Percentiles rank a stretch among this genome's conserved stretches.
Evolutionary conservation across 2,888 invertebrate species (phyloP).

Genomic region (Protonemura montana): DNA sequence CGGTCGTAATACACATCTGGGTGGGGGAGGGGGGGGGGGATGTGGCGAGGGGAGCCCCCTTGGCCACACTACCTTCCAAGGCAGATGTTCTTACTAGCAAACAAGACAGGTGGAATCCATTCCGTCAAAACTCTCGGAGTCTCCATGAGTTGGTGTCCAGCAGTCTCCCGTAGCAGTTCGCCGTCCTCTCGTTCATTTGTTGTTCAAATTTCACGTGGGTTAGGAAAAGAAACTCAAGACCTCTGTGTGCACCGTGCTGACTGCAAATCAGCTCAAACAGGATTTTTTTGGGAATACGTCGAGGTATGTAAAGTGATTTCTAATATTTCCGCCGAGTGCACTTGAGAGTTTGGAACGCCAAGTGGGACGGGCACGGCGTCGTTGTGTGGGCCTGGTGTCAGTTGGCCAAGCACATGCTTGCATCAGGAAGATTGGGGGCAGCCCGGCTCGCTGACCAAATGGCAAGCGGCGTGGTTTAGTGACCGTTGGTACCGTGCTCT

Average conservation of each 20-base stretch:
- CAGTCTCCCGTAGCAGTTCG: conserved; percentile 7
- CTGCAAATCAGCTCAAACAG: conserved; percentile 17
- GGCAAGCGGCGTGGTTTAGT: not conserved
- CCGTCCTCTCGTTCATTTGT: not conserved
- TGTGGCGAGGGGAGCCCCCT: conserved; percentile 22
- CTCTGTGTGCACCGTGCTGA: conserved; percentile 27
- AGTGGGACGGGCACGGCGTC: too few relatives aligned
- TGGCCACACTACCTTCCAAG: conserved; percentile 44
- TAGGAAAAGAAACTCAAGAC: conserved; percentile 14
- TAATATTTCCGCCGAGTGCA: not conserved
- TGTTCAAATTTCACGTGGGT: conserved; percentile 21
- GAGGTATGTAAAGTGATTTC: conserved; percentile 33
- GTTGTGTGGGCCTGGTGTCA: too few relatives aligned
- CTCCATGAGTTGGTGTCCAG: conserved; percentile 29
- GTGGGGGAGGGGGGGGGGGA: conserved; percentile 24
- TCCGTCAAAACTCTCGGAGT: conserved; percentile 39
- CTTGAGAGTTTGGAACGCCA: not conserved
- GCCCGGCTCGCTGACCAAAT: too few relatives aligned
- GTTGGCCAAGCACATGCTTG: too few relatives aligned
- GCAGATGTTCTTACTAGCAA: conserved; percentile 44
- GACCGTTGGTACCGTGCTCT: not conserved
- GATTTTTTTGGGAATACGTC: conserved; percentile 24
- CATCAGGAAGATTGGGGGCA: too few relatives aligned
- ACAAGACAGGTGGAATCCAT: conserved; percentile 44
- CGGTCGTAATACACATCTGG: conserved; percentile 54